Evolutionary conservation across 2,888 invertebrate species (phyloP), one percentile per base, ranked within the genome.

Genomic region (Salticus scenicus): DNA sequence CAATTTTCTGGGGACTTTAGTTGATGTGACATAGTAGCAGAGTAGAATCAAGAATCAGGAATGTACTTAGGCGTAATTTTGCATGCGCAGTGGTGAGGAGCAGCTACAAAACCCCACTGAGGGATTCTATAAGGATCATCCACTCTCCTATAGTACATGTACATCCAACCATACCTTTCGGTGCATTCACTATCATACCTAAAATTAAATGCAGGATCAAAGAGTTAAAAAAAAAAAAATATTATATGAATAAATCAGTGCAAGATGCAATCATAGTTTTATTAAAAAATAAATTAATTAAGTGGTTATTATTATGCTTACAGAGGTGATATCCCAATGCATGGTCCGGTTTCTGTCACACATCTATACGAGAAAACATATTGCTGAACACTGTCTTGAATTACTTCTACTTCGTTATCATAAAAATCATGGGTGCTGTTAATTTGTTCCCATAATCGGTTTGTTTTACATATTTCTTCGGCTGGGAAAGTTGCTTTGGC

Each of bases 31-130:
- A 33, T 27, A 57, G 12, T 20, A 5, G 30, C 17, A 30, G 27
- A 30, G 14, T 37, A 24, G 27, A 86, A 67, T 87, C 87, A 87
- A 30, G 86, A 78, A 30, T 82, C 82, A 41, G 81, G 86, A 76
- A 83, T 79, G 77, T 87, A 88, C 71, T 89, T 89, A n/a, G 88
- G 88, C 33, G 88, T 89, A n/a, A 89, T 88, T 88, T 89, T 89
- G 82, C 89, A 89, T n/a, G 89, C 89, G 81, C 89, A 89, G 69
- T 89, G 89, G 80, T 89, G 89, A 17, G 89, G 89, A 24, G 88
- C 88, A 33, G 88, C 89, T 5, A 89, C 89, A 63, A 81, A 89
- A 17, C 89, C 89, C 89, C 89, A 89, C 64, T 89, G 88, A 20
- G 88, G 88, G 28, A 81, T 86, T 66, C 85, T 66, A 24, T 51